A percentile compares a stretch with the other conserved stretches of the same genome.
phyloP scores from a whole-genome alignment of 2,888 invertebrate genomes.

The Cistogaster globosa region DNA sequence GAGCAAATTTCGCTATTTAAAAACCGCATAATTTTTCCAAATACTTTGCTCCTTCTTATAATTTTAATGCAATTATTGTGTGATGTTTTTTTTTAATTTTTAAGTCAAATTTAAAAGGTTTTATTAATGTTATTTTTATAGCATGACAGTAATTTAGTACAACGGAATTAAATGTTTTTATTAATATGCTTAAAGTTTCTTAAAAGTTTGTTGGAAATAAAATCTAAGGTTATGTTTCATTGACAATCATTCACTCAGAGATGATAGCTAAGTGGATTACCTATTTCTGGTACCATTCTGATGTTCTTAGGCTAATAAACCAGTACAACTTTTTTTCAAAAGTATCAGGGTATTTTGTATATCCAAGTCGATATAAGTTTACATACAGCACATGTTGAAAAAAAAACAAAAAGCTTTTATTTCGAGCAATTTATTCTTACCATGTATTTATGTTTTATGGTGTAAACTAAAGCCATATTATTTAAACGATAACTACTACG shows the following conservation, averaged over 20 bases:
- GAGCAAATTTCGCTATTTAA: constrained; percentile 61
- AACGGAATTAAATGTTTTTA: background rate
- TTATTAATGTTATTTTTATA: constrained; percentile 33
- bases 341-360: no score
- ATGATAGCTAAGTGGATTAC: no score
- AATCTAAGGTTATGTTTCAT: background rate
- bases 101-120: constrained; percentile 16
- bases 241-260: background rate
- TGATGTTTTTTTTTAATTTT: constrained; percentile 31
- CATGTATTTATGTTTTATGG: no score
- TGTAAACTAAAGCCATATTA: no score
- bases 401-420: no score
- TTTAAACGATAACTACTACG: no score
- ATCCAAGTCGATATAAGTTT: no score
- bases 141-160: constrained; percentile 13
- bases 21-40: constrained; percentile 55
- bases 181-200: constrained; percentile 5
- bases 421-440: no score
- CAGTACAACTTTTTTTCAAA: no score
- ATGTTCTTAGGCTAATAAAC: no score
- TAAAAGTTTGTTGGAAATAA: background rate
- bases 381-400: no score
- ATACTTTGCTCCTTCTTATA: background rate
- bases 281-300: no score
- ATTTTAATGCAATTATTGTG: constrained; percentile 54